Conservation (phyloP, 2,113 vertebrate species). For the Galeopterus variegatus region DNA sequence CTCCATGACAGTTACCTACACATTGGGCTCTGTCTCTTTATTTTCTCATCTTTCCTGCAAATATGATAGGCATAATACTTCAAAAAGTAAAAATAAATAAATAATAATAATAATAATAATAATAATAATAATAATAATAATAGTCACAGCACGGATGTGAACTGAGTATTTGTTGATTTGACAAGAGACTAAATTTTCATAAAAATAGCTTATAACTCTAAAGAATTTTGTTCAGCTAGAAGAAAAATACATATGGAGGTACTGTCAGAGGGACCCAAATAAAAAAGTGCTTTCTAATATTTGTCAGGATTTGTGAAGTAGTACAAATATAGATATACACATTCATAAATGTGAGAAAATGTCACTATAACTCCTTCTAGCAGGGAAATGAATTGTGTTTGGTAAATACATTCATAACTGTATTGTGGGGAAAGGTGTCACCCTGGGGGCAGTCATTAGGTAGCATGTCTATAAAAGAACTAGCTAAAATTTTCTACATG, state of each 20-base stretch:
- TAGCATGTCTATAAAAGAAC: neutral
- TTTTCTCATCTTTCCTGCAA: neutral
- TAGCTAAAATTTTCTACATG: neutral
- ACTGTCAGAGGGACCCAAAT: neutral
- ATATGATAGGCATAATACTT: neutral
- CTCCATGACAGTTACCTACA: neutral
- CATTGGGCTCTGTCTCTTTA: neutral
- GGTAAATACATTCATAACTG: constrained; percentile 54
- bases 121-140: neutral
- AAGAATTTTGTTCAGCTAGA: neutral
- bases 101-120: no score
- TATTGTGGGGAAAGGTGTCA: neutral
- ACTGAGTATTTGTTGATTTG: neutral
- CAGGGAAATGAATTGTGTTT: neutral
- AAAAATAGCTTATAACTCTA: neutral
- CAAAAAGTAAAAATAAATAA: neutral
- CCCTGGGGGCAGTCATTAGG: neutral
- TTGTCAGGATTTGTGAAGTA: neutral
- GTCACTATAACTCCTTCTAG: neutral
- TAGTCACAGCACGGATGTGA: neutral
- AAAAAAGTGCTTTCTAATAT: neutral
- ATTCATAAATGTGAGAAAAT: neutral
- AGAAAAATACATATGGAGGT: neutral
- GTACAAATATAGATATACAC: neutral
- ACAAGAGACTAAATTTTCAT: neutral